These are phyloP conservation scores for Xiphophorus couchianus DNA, from an alignment of 2,113 vertebrate species.

Conservation along the genomic window DNA sequence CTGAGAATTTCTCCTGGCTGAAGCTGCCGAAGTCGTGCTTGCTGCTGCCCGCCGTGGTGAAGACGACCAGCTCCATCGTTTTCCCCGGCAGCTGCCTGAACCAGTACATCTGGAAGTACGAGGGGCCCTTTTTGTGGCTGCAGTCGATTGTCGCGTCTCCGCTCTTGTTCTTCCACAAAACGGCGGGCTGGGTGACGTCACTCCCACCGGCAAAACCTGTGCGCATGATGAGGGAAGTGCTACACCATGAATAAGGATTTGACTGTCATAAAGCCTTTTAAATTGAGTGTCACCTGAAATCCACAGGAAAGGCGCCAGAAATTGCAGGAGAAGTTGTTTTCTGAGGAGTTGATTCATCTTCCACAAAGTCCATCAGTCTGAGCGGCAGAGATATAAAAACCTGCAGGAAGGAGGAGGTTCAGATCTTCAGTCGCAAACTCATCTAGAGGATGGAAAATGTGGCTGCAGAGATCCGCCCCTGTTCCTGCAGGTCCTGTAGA, in stretches of 20 bases:
- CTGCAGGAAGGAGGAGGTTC: neutral
- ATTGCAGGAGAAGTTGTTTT: neutral
- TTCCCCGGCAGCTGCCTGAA: conserved; percentile 57
- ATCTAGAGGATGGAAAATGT: neutral
- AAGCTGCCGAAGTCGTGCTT: conserved; percentile 11
- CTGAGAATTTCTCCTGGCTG: conserved; percentile 21
- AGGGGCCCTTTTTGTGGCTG: neutral
- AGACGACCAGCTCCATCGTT: conserved; percentile 49
- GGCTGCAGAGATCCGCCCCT: neutral
- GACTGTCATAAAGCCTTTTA: neutral
- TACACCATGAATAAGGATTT: too few relatives aligned
- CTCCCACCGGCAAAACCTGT: neutral
- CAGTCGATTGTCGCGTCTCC: conserved; percentile 31
- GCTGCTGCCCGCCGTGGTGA: accelerated
- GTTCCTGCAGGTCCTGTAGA: neutral
- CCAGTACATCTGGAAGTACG: conserved; percentile 64
- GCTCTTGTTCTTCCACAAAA: neutral
- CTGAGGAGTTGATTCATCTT: neutral
- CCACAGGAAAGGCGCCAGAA: neutral
- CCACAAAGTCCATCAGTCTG: neutral
- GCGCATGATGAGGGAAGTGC: neutral
- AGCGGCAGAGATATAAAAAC: neutral
- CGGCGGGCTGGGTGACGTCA: conserved; percentile 2
- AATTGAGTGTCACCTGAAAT: conserved; percentile 12
- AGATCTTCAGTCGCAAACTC: too few relatives aligned